These are phyloP conservation scores for Drepana arcuata DNA, from an alignment of 1,140 invertebrate genomes.

Conservation along the genomic window DNA sequence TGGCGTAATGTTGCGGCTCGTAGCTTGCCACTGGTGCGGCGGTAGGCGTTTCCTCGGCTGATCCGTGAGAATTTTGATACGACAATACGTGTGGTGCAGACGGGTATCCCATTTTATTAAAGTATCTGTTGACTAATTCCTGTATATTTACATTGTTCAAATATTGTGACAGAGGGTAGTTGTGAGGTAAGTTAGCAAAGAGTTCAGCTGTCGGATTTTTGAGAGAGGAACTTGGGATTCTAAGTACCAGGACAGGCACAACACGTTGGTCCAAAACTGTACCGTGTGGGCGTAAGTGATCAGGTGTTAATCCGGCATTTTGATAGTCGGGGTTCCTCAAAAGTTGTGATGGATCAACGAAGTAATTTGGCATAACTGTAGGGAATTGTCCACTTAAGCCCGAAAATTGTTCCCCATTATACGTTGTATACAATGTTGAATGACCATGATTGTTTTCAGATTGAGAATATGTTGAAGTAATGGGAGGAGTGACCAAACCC, in stretches of 20 bases:
- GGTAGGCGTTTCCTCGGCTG: constrained; percentile 10
- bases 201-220: constrained; percentile 65
- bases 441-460: constrained; percentile 3
- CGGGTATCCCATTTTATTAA: constrained; percentile 51
- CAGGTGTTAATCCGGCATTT: constrained; percentile 43
- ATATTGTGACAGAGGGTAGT: constrained; percentile 66
- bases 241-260: constrained; percentile 72
- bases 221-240: constrained; percentile 72
- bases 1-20: constrained; percentile 45
- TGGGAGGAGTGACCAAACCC: constrained; percentile 28
- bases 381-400: constrained; percentile 63
- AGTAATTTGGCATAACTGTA: constrained; percentile 63
- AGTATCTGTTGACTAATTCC: constrained; percentile 58
- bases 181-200: constrained; percentile 71
- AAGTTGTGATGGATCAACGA: constrained; percentile 55
- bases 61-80: constrained; percentile 29
- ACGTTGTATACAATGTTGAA: constrained; percentile 63
- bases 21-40: constrained; percentile 15
- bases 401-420: constrained; percentile 59
- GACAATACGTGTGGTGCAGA: constrained; percentile 51
- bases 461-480: constrained; percentile 17
- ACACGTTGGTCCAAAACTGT: constrained; percentile 40
- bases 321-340: constrained; percentile 61
- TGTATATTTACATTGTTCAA: constrained; percentile 72
- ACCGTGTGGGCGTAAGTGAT: constrained; percentile 47